A percentile compares a stretch with the other conserved stretches of the same genome.
Conservation (phyloP, 2,888 invertebrate species). For the Aspidiotus rigidus region DNA sequence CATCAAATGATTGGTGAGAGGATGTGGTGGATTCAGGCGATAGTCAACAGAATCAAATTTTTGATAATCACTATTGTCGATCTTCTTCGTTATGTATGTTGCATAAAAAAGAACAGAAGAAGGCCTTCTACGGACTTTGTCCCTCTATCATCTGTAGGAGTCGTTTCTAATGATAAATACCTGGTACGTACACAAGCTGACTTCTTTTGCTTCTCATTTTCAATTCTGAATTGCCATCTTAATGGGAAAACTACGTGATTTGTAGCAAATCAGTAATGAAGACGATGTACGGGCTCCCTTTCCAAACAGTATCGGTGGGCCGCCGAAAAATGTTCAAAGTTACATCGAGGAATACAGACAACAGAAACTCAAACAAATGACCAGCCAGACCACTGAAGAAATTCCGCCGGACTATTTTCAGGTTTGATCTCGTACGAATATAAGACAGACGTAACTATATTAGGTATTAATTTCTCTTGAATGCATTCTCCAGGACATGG, state of each 20-base stretch:
- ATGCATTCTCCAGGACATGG: slow-evolving; percentile 20
- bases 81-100: slow-evolving; percentile 16
- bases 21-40: slow-evolving; percentile 6
- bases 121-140: slow-evolving; percentile 19
- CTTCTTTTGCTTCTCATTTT: too few relatives aligned
- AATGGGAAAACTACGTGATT: too few relatives aligned
- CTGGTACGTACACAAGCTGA: slow-evolving; percentile 10
- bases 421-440: background rate
- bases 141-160: slow-evolving; percentile 20
- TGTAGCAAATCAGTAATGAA: slow-evolving; percentile 1
- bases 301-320: background rate
- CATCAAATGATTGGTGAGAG: background rate
- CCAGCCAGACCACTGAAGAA: slow-evolving; percentile 17
- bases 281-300: background rate
- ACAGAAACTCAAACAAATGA: slow-evolving; percentile 17
- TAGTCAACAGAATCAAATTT: slow-evolving; percentile 21
- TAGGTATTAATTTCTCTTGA: background rate
- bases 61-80: slow-evolving; percentile 13
- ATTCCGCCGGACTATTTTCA: slow-evolving; percentile 17
- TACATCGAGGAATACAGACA: slow-evolving; percentile 25
- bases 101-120: background rate
- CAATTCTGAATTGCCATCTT: too few relatives aligned
- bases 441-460: background rate
- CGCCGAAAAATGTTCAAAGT: slow-evolving; percentile 22
- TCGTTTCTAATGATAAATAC: slow-evolving; percentile 9